Evolutionary conservation across 2,888 invertebrate species (phyloP).

Genomic region (Tyria jacobaeae): DNA sequence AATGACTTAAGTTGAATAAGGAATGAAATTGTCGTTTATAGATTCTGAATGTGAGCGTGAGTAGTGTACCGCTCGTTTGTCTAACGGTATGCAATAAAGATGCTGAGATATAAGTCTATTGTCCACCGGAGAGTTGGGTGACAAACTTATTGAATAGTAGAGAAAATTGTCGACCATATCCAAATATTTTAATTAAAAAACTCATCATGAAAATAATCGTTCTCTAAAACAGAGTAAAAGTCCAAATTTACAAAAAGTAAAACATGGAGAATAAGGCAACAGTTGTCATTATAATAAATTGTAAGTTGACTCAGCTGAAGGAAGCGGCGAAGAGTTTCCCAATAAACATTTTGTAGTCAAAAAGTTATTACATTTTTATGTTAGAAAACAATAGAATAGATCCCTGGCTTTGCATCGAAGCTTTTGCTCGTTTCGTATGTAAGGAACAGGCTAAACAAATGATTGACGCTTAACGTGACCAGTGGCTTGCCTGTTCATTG

Average conservation of each 20-base stretch:
- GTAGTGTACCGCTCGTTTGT: conserved; percentile 53
- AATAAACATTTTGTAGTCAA: no score
- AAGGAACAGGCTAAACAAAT: conserved; percentile 20
- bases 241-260: no score
- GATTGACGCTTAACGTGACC: neutral
- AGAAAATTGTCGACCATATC: neutral
- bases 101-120: conserved; percentile 40
- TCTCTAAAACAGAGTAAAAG: neutral
- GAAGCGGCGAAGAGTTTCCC: no score
- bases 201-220: neutral
- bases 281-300: no score
- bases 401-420: neutral
- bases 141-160: conserved; percentile 19
- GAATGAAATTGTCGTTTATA: conserved; percentile 60
- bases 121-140: conserved; percentile 26
- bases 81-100: conserved; percentile 59
- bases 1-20: conserved; percentile 59
- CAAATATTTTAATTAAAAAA: neutral
- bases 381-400: neutral
- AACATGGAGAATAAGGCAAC: no score
- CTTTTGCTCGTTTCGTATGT: neutral
- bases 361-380: no score
- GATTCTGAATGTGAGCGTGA: conserved; percentile 60
- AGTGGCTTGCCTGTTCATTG: neutral
- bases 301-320: no score